Evolutionary conservation across 2,113 vertebrate species (phyloP).

Genomic region (Anguilla japonica): DNA sequence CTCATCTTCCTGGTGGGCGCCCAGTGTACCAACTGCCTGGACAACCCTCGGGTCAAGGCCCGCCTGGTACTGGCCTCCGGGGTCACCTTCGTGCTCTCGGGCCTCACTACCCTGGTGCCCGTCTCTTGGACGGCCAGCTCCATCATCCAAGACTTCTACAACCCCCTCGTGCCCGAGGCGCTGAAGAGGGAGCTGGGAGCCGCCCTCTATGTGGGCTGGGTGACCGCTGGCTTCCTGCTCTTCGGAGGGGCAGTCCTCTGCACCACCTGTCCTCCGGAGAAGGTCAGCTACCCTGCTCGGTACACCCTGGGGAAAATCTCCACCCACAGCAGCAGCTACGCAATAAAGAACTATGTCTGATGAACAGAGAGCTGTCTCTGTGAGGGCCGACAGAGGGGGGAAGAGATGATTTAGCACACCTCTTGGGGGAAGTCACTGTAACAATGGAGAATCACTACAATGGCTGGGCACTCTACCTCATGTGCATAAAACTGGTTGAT

Average conservation of each 20-base stretch:
- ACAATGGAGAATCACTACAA: not conserved
- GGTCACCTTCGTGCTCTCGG: conserved; percentile 66
- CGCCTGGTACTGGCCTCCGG: conserved; percentile 69
- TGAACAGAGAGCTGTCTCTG: not conserved
- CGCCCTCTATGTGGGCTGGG: conserved; percentile 86
- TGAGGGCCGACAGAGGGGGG: not conserved
- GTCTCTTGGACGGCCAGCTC: conserved; percentile 85
- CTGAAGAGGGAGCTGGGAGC: conserved; percentile 88
- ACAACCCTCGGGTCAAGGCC: conserved; percentile 61
- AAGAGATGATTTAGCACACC: not conserved
- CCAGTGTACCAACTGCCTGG: conserved; percentile 75
- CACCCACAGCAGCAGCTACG: conserved; percentile 60
- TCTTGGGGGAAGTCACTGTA: not conserved
- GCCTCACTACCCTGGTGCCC: conserved; percentile 70
- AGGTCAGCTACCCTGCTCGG: conserved; percentile 50
- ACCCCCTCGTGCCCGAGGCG: conserved; percentile 81
- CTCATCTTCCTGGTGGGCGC: conserved; percentile 71
- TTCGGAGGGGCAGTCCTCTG: conserved; percentile 79
- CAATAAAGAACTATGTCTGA: conserved; percentile 83
- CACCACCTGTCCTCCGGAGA: conserved; percentile 64
- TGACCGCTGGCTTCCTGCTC: conserved; percentile 76
- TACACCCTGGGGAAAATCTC: conserved; percentile 60
- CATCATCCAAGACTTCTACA: conserved; percentile 88
- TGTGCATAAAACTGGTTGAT: not conserved
- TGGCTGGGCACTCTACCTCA: not conserved